phyloP scores from a whole-genome alignment of 1,140 invertebrate species.

The Papilio glaucus region DNA sequence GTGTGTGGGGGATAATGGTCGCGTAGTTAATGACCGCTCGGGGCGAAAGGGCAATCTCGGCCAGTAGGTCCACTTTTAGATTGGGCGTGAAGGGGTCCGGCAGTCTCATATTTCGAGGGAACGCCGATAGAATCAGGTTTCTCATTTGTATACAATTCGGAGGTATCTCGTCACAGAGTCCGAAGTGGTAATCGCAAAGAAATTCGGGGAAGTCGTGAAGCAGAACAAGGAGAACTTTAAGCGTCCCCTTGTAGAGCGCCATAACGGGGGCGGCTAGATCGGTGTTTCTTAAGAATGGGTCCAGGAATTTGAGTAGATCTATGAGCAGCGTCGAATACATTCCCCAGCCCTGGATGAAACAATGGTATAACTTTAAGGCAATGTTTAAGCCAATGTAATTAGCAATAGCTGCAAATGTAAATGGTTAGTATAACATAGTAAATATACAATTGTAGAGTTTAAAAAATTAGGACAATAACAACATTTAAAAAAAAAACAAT shows the following conservation, averaged over 20 bases:
- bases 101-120: constrained; percentile 98
- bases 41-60: constrained; percentile 93
- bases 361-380: constrained; percentile 38
- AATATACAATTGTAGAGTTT: neutral
- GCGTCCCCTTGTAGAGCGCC: constrained; percentile 97
- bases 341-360: constrained; percentile 88
- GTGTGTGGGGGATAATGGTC: constrained; percentile 92
- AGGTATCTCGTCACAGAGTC: constrained; percentile 99
- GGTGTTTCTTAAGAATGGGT: constrained; percentile 98
- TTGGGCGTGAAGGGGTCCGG: constrained; percentile 99
- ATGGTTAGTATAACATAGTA: constrained; percentile 32
- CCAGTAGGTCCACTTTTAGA: constrained; percentile 97
- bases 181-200: constrained; percentile 99
- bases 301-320: constrained; percentile 98
- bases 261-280: constrained; percentile 97
- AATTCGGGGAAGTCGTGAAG: constrained; percentile 99
- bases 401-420: constrained; percentile 31
- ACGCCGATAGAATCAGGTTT: constrained; percentile 98
- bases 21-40: constrained; percentile 95
- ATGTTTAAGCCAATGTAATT: constrained; percentile 19
- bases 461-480: neutral
- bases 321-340: constrained; percentile 96
- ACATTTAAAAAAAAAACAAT: neutral
- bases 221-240: constrained; percentile 97
- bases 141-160: constrained; percentile 99